Percentiles rank a stretch among this genome's conserved stretches.
phyloP scores from a whole-genome alignment of 2,113 vertebrate species.

The Rissa tridactyla region DNA sequence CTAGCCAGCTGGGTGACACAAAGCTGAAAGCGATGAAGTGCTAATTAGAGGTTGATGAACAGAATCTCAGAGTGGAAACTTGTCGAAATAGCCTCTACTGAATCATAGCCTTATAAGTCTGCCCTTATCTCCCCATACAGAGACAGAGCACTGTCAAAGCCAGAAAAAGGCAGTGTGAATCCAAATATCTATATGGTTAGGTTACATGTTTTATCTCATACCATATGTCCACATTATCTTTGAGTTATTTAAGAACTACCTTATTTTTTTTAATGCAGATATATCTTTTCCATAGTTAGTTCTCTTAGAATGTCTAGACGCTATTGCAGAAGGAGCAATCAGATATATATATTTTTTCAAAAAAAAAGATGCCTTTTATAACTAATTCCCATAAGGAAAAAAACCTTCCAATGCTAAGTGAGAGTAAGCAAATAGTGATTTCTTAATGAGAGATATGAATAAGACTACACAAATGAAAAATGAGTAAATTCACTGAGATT shows the following conservation, averaged over 20 bases:
- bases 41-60: slow-evolving; percentile 81
- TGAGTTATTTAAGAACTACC: slow-evolving; percentile 17
- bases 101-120: slow-evolving; percentile 55
- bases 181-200: slow-evolving; percentile 32
- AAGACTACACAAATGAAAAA: not conserved
- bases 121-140: slow-evolving; percentile 45
- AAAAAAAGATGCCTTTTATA: not conserved
- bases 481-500: not conserved
- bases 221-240: slow-evolving; percentile 19
- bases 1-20: slow-evolving; percentile 76
- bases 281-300: not conserved
- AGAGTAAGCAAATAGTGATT: not conserved
- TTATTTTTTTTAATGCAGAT: not conserved
- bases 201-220: slow-evolving; percentile 24
- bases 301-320: not conserved
- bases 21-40: slow-evolving; percentile 80
- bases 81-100: slow-evolving; percentile 63
- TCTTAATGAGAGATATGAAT: not conserved
- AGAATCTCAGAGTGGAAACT: slow-evolving; percentile 71
- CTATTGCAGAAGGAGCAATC: not conserved
- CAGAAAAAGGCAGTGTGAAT: slow-evolving; percentile 25
- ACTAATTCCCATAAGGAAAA: not conserved
- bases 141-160: slow-evolving; percentile 17
- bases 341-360: not conserved
- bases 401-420: not conserved